A percentile compares a stretch with the other conserved stretches of the same genome.
Conservation (phyloP, 2,113 vertebrate species). For the Entosphenus tridentatus region DNA sequence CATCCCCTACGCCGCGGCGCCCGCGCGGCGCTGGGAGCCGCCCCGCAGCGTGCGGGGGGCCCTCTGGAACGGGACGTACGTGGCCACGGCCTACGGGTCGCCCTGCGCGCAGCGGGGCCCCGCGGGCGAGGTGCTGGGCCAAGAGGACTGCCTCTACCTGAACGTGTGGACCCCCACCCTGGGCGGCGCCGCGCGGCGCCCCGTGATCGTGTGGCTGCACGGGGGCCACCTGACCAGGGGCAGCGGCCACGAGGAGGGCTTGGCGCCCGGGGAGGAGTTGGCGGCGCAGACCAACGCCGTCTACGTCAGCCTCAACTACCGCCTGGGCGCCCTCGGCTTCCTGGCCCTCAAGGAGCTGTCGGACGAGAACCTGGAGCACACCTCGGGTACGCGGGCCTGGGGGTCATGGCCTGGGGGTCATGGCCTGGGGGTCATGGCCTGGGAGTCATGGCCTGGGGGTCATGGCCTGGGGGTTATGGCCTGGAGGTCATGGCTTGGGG, state of each 20-base stretch:
- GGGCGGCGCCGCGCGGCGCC: not conserved
- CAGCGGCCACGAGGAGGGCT: not conserved
- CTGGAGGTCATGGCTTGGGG: too few relatives aligned
- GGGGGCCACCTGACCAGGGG: not conserved
- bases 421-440: too few relatives aligned
- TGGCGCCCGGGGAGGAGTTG: not conserved
- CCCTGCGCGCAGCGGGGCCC: not conserved
- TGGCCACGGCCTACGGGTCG: not conserved
- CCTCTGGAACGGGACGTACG: not conserved
- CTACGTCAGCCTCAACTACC: conserved; percentile 1
- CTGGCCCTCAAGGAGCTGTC: not conserved
- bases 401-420: too few relatives aligned
- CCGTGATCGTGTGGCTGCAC: not conserved
- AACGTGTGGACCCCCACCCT: conserved; percentile 5
- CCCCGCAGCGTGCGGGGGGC: not conserved
- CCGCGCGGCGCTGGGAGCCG: not conserved
- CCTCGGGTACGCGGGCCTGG: not conserved
- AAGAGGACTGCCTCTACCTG: not conserved
- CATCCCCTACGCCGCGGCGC: not conserved
- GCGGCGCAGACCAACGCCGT: not conserved
- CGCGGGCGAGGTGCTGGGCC: not conserved
- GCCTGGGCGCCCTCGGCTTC: not conserved
- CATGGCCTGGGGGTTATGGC: too few relatives aligned
- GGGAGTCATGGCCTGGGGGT: too few relatives aligned
- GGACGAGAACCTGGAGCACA: not conserved